Conservation (phyloP, 2,113 vertebrate genomes). For the Pollachius pollachius region DNA sequence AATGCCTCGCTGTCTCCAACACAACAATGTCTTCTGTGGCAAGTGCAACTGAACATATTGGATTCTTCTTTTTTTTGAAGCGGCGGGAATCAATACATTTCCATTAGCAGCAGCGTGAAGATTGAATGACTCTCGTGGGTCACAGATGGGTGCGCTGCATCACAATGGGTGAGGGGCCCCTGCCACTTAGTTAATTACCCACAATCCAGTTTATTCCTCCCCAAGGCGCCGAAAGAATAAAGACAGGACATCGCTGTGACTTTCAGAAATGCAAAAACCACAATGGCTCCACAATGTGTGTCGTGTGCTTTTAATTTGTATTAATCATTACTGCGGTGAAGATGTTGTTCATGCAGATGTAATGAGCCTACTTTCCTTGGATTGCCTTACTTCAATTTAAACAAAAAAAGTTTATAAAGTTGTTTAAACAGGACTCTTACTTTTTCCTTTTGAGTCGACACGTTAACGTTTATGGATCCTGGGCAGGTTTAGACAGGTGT, state of each 20-base stretch:
- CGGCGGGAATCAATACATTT: constrained; percentile 69
- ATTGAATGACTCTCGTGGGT: constrained; percentile 52
- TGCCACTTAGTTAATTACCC: constrained; percentile 70
- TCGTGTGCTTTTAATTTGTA: too few relatives aligned
- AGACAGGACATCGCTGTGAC: constrained; percentile 8
- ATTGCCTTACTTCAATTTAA: too few relatives aligned
- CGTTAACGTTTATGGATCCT: too few relatives aligned
- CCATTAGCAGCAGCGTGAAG: constrained; percentile 66
- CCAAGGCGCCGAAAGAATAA: constrained; percentile 20
- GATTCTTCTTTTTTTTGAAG: constrained; percentile 31
- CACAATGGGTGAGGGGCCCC: constrained; percentile 43
- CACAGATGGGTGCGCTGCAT: constrained; percentile 49
- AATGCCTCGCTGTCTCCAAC: neutral
- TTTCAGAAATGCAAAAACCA: neutral
- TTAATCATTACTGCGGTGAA: too few relatives aligned
- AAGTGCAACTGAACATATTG: constrained; percentile 16
- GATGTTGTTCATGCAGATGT: too few relatives aligned
- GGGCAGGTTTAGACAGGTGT: too few relatives aligned
- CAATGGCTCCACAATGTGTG: neutral
- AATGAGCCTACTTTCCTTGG: too few relatives aligned
- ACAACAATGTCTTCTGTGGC: constrained; percentile 27
- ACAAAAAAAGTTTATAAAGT: too few relatives aligned
- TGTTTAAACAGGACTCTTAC: too few relatives aligned
- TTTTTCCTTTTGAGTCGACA: too few relatives aligned
- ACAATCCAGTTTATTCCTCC: constrained; percentile 47